These are phyloP conservation scores for Neotragus moschatus DNA, from an alignment of 2,113 vertebrate genomes.

Conservation along the genomic window DNA sequence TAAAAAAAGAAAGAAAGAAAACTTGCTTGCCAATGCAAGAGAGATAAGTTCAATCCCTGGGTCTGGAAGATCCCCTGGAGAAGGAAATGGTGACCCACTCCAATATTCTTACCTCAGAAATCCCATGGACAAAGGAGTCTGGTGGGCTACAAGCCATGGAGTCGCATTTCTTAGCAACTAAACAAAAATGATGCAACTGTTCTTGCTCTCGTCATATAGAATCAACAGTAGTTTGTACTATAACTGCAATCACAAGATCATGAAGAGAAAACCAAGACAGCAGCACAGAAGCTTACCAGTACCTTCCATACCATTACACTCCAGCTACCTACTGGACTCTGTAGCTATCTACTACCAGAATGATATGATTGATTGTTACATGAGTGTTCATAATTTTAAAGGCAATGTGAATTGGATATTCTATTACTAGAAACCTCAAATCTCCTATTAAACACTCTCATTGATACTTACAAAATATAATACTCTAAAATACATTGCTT, in stretches of 20 bases:
- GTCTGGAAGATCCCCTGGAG: neutral
- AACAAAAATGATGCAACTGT: neutral
- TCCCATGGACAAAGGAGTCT: neutral
- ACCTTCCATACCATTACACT: neutral
- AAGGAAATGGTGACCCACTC: neutral
- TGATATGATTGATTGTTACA: neutral
- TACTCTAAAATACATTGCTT: neutral
- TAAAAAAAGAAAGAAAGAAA: neutral
- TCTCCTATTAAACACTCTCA: neutral
- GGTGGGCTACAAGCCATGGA: neutral
- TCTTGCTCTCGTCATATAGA: neutral
- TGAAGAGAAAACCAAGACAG: neutral
- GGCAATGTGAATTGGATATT: neutral
- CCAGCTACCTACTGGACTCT: neutral
- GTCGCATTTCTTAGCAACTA: neutral
- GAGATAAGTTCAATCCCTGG: neutral
- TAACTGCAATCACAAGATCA: neutral
- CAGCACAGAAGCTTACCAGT: neutral
- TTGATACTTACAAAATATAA: neutral
- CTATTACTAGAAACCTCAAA: neutral
- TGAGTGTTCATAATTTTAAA: neutral
- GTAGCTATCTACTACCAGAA: neutral
- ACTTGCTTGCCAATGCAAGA: neutral
- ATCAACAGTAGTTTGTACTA: neutral
- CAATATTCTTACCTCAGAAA: neutral